Percentiles rank a stretch among this genome's conserved stretches.
Conservation (phyloP, 2,888 invertebrate genomes). For the Selenia dentaria region DNA sequence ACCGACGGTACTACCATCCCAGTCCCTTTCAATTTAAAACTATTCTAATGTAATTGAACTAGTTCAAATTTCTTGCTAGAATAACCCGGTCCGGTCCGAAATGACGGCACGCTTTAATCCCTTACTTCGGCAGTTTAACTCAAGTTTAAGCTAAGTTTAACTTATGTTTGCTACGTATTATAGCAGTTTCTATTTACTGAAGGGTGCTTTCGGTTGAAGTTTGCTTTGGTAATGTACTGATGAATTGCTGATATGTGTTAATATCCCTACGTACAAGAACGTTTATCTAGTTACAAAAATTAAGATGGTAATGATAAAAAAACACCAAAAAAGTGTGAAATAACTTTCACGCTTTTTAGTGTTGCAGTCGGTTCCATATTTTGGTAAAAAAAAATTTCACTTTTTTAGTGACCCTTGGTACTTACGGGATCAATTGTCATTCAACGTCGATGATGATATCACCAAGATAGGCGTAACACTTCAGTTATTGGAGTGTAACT, state of each 20-base stretch:
- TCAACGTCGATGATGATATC: too few species aligned
- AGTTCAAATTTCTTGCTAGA: slow-evolving; percentile 34
- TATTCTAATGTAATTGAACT: slow-evolving; percentile 48
- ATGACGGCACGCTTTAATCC: slow-evolving; percentile 21
- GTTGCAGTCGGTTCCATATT: too few species aligned
- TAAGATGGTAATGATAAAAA: too few species aligned
- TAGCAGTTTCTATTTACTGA: slow-evolving; percentile 11
- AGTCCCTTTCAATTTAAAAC: slow-evolving; percentile 44
- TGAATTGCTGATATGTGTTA: slow-evolving; percentile 21
- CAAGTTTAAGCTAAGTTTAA: slow-evolving; percentile 12
- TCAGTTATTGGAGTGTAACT: too few species aligned
- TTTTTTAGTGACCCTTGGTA: too few species aligned
- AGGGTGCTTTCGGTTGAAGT: slow-evolving; percentile 12
- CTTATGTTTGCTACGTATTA: slow-evolving; percentile 11
- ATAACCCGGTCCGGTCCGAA: slow-evolving; percentile 11
- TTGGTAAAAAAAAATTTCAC: too few species aligned
- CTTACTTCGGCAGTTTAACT: slow-evolving; percentile 12
- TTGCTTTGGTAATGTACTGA: slow-evolving; percentile 11
- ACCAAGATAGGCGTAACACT: too few species aligned
- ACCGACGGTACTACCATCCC: slow-evolving; percentile 2
- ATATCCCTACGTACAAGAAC: too few species aligned
- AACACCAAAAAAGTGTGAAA: too few species aligned
- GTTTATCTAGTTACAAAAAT: too few species aligned
- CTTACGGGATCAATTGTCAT: too few species aligned
- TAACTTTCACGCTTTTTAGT: too few species aligned